These are phyloP conservation scores for Lycocerus yunnanus DNA, from an alignment of 2,888 invertebrate genomes.

Conservation along the genomic window DNA sequence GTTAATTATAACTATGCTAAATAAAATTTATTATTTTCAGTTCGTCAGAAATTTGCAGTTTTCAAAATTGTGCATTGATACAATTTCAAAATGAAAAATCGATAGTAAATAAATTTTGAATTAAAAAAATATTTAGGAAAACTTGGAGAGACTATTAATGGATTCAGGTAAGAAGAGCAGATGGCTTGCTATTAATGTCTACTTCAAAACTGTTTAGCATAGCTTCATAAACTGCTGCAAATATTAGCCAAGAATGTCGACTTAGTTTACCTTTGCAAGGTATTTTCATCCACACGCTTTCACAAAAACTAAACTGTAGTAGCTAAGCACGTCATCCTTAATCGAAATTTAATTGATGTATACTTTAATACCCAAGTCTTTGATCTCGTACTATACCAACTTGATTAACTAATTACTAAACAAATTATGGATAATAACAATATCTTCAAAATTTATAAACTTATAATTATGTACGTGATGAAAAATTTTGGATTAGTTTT, in stretches of 20 bases:
- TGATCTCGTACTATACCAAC: slow-evolving; percentile 5
- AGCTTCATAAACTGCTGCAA: slow-evolving; percentile 40
- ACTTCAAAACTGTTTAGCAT: slow-evolving; percentile 40
- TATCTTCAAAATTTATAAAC: neutral
- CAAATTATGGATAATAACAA: neutral
- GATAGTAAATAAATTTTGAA: neutral
- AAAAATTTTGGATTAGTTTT: neutral
- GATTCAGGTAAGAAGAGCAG: slow-evolving; percentile 28
- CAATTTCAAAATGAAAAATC: neutral
- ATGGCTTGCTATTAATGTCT: slow-evolving; percentile 39
- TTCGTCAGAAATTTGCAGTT: no score
- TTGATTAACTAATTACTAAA: slow-evolving; percentile 1
- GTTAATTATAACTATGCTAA: no score
- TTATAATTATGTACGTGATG: neutral
- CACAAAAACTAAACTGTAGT: slow-evolving; percentile 2
- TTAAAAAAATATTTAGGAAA: neutral
- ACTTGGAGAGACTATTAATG: neutral
- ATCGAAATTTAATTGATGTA: slow-evolving; percentile 12
- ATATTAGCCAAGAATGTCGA: slow-evolving; percentile 36
- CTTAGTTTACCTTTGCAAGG: slow-evolving; percentile 34
- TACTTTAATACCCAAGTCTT: slow-evolving; percentile 7
- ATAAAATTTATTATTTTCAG: no score
- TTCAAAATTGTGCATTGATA: no score
- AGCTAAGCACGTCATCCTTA: slow-evolving; percentile 3
- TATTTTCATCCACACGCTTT: slow-evolving; percentile 16